Base-by-base conservation (phyloP, 53 echinoderm and acorn worm species). In the Apostichopus leukothele region DNA sequence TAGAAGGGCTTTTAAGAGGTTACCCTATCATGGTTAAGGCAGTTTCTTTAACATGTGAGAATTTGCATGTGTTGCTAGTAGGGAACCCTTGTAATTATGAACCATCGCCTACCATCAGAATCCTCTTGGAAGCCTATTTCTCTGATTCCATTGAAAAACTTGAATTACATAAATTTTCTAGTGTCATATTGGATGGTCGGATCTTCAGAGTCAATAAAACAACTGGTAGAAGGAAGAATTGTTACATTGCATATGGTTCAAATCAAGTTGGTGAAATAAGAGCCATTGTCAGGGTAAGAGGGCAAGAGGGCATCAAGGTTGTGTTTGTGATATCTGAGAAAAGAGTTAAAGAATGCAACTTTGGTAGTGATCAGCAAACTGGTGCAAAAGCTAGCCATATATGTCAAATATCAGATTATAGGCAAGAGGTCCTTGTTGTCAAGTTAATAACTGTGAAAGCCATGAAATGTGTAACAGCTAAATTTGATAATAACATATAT, bases 21-120 rank as follows among this genome's bases (percentile, higher is more conserved):
- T 84, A 84, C 67, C 84, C 84, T 25, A 63, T 54, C 23, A 66
- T 84, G 53, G 84, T 84, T 10, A 84, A 84, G 21, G 84, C 84
- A 61, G 66, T 8, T 79, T 12, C 51, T 79, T 79, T 8, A 52
- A 53, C 50, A 51, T 5, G 54, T 54, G 54, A n/a, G n/a, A n/a
- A n/a, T n/a, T n/a, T n/a, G n/a, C n/a, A n/a, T n/a, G n/a, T n/a
- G n/a, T 54, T 79, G 79, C 53, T 79, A 16, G 79, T 79, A 39
- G 79, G 79, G 53, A 79, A 79, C 53, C 53, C 79, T 52, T 26
- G 26, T 50, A 26, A 79, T 53, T 79, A 39, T 79, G 79, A 79
- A 52, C 6, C 79, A 79, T 39, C 76, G 13, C 50, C 14, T 0
- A 3, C 26, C 11, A 52, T 79, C n/a, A n/a, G 39, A 1, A 0